Base-by-base conservation (phyloP, 2,797 vertebrate genomes). In the Sitta carolinensis region DNA sequence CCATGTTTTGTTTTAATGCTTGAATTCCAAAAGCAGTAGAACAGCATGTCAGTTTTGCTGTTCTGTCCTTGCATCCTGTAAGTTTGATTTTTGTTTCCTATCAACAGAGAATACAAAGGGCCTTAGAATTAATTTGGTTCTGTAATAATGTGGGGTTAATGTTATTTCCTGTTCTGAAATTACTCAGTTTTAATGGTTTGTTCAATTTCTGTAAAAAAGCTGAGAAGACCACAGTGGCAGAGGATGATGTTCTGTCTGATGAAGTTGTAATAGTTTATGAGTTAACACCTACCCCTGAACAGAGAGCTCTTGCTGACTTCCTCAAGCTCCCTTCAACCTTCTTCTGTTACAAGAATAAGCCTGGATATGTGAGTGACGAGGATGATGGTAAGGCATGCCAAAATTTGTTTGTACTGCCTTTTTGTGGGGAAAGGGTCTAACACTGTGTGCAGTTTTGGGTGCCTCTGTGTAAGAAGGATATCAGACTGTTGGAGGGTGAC, bases 341-440 rank as follows among this genome's bases (percentile, higher is more conserved):
- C 97, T 99, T 99, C 98, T 99, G 99, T 94, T 99, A 99, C 97
- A 98, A 99, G 97, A 99, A 98, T 64, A 98, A 98, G 59, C 98
- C 98, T 29, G 99, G 98, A 94, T 99, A 99, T 45, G 70, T 96
- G 95, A 99, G 99, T 20, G 99, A 99, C 2, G 98, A 99, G 51
- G 98, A 99, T 30, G 99, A 99, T 66, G 99, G 99, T 99, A 97
- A 99, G 98, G 22, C 89, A 26, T 34, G 34, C 32, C 38, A 19
- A 27, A 83, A 16, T n/a, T 63, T 22, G 21, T 91, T 38, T 45
- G 22, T 50, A 9, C 75, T 84, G 32, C 10, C 6, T 43, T 86
- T 79, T n/a, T 36, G 5, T 43, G 42, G 13, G n/a, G n/a, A 36
- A 50, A 20, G 19, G 8, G 3, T 69, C 11, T 48, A 40, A 45